phyloP scores from a whole-genome alignment of 2,888 invertebrate species.

The Pyralis farinalis region DNA sequence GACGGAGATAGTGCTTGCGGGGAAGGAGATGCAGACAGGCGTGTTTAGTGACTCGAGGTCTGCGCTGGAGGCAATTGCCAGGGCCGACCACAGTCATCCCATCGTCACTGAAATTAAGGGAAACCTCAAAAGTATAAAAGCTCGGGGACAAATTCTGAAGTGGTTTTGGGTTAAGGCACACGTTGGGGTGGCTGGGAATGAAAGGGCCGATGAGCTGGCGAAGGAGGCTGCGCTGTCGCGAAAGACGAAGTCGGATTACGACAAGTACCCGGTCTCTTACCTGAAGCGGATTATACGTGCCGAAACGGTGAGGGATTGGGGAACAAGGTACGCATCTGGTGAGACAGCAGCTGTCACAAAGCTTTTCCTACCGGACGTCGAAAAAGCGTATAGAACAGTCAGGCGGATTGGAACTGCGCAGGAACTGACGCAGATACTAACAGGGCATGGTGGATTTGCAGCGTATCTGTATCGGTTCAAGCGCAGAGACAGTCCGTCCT shows the following conservation, averaged over 20 bases:
- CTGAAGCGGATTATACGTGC: constrained; percentile 12
- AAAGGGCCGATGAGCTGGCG: constrained; percentile 18
- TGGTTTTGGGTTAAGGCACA: constrained; percentile 20
- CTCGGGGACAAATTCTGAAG: too few species aligned
- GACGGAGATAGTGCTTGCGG: too few species aligned
- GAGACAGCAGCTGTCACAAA: constrained; percentile 7
- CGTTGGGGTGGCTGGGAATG: constrained; percentile 15
- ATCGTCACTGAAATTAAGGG: too few species aligned
- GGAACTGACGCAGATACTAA: neutral
- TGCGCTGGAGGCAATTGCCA: too few species aligned
- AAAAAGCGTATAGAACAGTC: neutral
- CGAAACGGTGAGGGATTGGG: constrained; percentile 13
- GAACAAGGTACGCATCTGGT: constrained; percentile 1
- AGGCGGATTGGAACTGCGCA: neutral
- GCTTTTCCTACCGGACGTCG: constrained; percentile 9
- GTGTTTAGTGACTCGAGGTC: too few species aligned
- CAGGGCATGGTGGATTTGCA: neutral
- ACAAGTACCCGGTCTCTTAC: constrained; percentile 13
- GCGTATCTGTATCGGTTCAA: constrained; percentile 7
- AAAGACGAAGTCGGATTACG: constrained; percentile 6
- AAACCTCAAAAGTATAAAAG: too few species aligned
- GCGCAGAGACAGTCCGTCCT: constrained; percentile 10
- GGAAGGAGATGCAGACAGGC: too few species aligned
- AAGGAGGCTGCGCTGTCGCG: constrained; percentile 8
- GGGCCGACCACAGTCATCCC: too few species aligned